A percentile compares a stretch with the other conserved stretches of the same genome.
phyloP scores from a whole-genome alignment of 2,797 vertebrate genomes.

The Malurus leucopterus region DNA sequence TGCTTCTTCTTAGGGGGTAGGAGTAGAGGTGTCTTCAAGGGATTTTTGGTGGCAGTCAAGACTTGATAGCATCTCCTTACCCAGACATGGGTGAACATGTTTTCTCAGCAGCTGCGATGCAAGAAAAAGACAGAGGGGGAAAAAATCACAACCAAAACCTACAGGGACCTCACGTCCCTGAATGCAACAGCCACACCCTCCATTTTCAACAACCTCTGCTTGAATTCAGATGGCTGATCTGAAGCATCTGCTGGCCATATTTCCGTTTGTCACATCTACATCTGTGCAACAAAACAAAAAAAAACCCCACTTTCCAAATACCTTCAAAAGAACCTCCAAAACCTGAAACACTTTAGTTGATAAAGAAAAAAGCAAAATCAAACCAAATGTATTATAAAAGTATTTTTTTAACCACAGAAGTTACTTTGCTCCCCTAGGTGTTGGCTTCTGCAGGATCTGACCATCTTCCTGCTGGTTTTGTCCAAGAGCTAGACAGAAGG shows the following conservation, averaged over 20 bases:
- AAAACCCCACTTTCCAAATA: background rate
- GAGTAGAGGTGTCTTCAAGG: background rate
- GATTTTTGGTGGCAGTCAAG: background rate
- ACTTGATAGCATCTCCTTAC: background rate
- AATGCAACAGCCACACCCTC: background rate
- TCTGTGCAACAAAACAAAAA: background rate
- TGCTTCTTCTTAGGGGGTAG: background rate
- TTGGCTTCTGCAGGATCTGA: background rate
- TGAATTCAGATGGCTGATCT: background rate
- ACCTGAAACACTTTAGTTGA: background rate
- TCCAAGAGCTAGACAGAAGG: background rate
- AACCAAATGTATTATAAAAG: background rate
- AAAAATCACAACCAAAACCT: background rate
- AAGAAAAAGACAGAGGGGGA: background rate
- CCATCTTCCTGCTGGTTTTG: background rate
- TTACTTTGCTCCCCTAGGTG: background rate
- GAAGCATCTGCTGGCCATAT: background rate
- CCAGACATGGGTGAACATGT: background rate
- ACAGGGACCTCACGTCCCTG: background rate
- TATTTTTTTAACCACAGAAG: background rate
- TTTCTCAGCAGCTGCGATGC: background rate
- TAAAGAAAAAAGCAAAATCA: background rate
- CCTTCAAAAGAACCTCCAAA: background rate
- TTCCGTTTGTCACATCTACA: background rate
- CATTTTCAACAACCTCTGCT: background rate